Percentiles rank a stretch among this genome's conserved stretches.
Conservation (phyloP, 2,888 invertebrate genomes). For the Tribolium freemani region DNA sequence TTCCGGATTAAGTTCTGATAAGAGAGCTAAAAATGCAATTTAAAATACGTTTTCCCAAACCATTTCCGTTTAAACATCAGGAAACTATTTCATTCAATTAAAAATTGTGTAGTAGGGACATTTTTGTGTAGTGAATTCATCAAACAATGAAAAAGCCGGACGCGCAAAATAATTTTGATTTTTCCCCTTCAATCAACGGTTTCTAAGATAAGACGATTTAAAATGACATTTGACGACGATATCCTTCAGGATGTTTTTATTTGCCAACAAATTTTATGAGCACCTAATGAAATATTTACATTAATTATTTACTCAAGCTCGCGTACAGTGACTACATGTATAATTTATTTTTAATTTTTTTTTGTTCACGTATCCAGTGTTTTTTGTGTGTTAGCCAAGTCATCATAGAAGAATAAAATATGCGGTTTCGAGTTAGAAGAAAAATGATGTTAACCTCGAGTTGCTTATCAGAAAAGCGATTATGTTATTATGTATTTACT, state of each 20-base stretch:
- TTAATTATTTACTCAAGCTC: slow-evolving; percentile 20
- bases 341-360: slow-evolving; percentile 22
- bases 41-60: too few relatives aligned
- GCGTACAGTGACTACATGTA: background rate
- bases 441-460: slow-evolving; percentile 13
- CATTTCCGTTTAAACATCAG: too few relatives aligned
- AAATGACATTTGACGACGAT: slow-evolving; percentile 1
- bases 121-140: too few relatives aligned
- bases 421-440: slow-evolving; percentile 1
- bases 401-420: background rate
- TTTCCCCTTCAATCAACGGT: background rate
- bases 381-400: slow-evolving; percentile 4
- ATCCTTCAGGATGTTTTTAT: slow-evolving; percentile 26
- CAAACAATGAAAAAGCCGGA: too few relatives aligned
- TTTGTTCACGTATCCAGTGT: slow-evolving; percentile 9
- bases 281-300: slow-evolving; percentile 23
- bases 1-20: too few relatives aligned
- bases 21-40: too few relatives aligned
- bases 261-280: slow-evolving; percentile 9
- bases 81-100: too few relatives aligned
- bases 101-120: too few relatives aligned
- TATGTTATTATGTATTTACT: slow-evolving; percentile 3
- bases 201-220: background rate
- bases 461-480: slow-evolving; percentile 5
- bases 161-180: too few relatives aligned